Evolutionary conservation across 2,797 vertebrate genomes (phyloP).

Genomic region (Cynodonichthys magdalenae): DNA sequence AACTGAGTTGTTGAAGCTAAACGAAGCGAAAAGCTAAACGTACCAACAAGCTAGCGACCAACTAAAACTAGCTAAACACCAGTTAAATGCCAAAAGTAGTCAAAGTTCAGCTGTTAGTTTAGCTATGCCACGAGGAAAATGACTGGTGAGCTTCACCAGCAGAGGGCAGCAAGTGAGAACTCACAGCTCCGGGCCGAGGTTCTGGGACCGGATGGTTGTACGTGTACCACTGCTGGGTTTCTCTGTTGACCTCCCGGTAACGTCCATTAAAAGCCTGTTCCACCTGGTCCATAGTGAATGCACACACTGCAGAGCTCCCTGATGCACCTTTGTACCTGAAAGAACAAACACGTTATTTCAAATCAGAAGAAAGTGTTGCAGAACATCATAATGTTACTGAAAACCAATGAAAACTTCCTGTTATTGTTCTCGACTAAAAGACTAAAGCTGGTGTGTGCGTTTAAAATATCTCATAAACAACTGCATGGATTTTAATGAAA

Average conservation of each 20-base stretch:
- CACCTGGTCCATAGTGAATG: conserved; percentile 92
- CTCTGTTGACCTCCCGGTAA: conserved; percentile 93
- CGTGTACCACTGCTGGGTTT: conserved; percentile 97
- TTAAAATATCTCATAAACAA: too few relatives aligned
- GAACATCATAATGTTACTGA: background rate
- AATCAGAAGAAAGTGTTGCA: background rate
- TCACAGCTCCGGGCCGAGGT: conserved; percentile 91
- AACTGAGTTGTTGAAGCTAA: too few relatives aligned
- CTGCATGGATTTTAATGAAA: too few relatives aligned
- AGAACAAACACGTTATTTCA: conserved; percentile 28
- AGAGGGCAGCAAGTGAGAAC: conserved; percentile 54
- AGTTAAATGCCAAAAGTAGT: too few relatives aligned
- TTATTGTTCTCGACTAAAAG: too few relatives aligned
- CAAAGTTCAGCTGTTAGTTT: too few relatives aligned
- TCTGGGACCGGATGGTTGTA: conserved; percentile 88
- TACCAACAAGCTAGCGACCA: too few relatives aligned
- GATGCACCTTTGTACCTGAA: conserved; percentile 86
- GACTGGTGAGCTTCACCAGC: conserved; percentile 44
- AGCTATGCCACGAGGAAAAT: too few relatives aligned
- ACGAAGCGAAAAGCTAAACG: too few relatives aligned
- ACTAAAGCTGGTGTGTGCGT: too few relatives aligned
- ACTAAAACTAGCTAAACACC: too few relatives aligned
- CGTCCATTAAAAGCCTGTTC: conserved; percentile 88
- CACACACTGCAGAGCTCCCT: conserved; percentile 91
- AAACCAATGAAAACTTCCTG: too few relatives aligned